Conservation (phyloP, 2,888 invertebrate species). For the Scaptomyza parva region DNA sequence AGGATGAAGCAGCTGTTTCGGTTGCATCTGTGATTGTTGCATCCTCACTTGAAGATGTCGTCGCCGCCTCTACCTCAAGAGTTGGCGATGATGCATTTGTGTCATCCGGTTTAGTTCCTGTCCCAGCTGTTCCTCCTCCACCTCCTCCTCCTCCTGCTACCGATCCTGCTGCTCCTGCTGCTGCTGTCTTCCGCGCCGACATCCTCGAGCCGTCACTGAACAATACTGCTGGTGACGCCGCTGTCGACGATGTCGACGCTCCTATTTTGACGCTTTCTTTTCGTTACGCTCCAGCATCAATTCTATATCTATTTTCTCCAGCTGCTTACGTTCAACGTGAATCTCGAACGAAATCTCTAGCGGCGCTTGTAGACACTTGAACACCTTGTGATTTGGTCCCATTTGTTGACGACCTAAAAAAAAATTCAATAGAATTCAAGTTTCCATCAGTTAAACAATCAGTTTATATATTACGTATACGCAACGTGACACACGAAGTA, state of each 20-base stretch:
- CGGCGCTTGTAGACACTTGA: slow-evolving; percentile 62
- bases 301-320: slow-evolving; percentile 18
- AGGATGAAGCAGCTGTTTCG: slow-evolving; percentile 17
- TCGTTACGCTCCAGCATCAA: slow-evolving; percentile 25
- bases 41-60: slow-evolving; percentile 1
- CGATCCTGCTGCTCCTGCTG: slow-evolving; percentile 15
- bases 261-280: slow-evolving; percentile 63
- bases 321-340: slow-evolving; percentile 22
- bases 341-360: slow-evolving; percentile 34
- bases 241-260: slow-evolving; percentile 70
- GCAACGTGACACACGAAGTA: slow-evolving; percentile 20
- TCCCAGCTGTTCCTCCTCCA: slow-evolving; percentile 6
- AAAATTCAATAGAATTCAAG: background rate
- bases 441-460: too few relatives aligned
- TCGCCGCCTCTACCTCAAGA: slow-evolving; percentile 30
- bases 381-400: slow-evolving; percentile 67
- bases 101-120: slow-evolving; percentile 37
- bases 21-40: slow-evolving; percentile 24
- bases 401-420: slow-evolving; percentile 64
- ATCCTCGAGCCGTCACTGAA: slow-evolving; percentile 64
- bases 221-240: slow-evolving; percentile 57
- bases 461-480: slow-evolving; percentile 50
- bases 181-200: slow-evolving; percentile 65
- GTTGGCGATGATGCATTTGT: slow-evolving; percentile 32
- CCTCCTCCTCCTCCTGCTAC: slow-evolving; percentile 15